Evolutionary conservation across 2,888 invertebrate genomes (phyloP).

Genomic region (Cantharis lateralis): DNA sequence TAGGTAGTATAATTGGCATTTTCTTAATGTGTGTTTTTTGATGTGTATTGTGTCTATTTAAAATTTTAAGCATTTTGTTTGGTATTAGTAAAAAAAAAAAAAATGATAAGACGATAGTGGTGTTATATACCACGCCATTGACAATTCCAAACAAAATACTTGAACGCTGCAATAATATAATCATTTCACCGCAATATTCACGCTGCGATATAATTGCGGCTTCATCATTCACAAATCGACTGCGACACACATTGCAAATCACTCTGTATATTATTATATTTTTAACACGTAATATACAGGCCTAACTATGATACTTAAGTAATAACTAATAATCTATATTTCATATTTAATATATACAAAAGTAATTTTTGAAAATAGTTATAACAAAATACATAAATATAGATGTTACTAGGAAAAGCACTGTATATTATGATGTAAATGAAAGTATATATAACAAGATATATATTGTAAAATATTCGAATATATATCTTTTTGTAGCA

Average conservation of each 20-base stretch:
- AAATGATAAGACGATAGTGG: conserved; percentile 4
- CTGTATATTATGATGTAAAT: conserved; percentile 54
- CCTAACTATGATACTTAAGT: conserved; percentile 58
- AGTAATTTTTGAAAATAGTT: conserved; percentile 54
- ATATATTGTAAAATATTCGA: conserved; percentile 39
- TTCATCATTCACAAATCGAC: conserved; percentile 50
- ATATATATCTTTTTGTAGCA: conserved; percentile 53
- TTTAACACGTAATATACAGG: conserved; percentile 59
- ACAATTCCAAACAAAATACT: conserved; percentile 26
- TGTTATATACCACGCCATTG: neutral
- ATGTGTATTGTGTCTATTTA: conserved; percentile 45
- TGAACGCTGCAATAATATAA: conserved; percentile 35
- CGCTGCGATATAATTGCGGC: conserved; percentile 20
- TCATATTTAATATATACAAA: conserved; percentile 55
- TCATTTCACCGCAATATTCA: conserved; percentile 28
- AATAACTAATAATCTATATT: conserved; percentile 58
- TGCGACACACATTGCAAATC: conserved; percentile 51
- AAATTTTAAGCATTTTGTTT: conserved; percentile 30
- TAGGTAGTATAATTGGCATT: conserved; percentile 51
- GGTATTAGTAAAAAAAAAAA: conserved; percentile 4
- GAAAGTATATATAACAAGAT: conserved; percentile 54
- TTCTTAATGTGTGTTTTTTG: conserved; percentile 49
- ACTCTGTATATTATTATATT: conserved; percentile 59
- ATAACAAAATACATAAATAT: conserved; percentile 49
- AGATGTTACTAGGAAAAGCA: conserved; percentile 56